These are phyloP conservation scores for Vulpes vulpes DNA, from an alignment of 2,113 vertebrate genomes.

Conservation along the genomic window DNA sequence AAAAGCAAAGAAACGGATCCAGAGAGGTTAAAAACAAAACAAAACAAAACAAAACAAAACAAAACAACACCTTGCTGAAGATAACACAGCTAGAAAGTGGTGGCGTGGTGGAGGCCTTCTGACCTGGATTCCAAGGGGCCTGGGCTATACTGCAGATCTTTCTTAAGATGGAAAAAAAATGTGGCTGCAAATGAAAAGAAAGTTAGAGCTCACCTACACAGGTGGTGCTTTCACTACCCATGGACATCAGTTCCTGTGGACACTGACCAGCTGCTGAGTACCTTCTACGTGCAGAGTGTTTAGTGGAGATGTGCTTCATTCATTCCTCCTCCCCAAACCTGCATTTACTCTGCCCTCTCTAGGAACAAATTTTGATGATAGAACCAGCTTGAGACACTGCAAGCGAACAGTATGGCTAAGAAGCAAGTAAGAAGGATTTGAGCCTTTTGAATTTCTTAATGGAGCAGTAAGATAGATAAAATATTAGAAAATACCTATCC, in stretches of 20 bases:
- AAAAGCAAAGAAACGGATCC: conserved; percentile 44
- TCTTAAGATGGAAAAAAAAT: conserved; percentile 41
- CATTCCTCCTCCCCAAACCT: neutral
- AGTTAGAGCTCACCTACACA: neutral
- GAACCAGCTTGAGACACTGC: neutral
- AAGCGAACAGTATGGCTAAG: neutral
- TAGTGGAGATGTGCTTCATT: neutral
- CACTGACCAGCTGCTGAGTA: neutral
- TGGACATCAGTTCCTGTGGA: neutral
- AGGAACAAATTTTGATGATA: conserved; percentile 10
- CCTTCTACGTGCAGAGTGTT: neutral
- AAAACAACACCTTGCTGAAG: neutral
- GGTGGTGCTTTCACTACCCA: neutral
- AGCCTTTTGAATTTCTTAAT: conserved; percentile 56
- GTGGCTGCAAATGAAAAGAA: conserved; percentile 38
- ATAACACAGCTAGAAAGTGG: neutral
- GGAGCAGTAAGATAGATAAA: conserved; percentile 14
- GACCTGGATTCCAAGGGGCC: neutral
- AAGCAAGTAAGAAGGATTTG: conserved; percentile 30
- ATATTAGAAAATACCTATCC: conserved; percentile 41
- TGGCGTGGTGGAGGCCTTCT: neutral
- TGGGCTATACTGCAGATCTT: neutral
- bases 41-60: neutral
- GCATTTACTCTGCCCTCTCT: neutral
- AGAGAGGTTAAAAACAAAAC: neutral